Conservation (phyloP, 2,888 invertebrate species). For the Smittia sp. region DNA sequence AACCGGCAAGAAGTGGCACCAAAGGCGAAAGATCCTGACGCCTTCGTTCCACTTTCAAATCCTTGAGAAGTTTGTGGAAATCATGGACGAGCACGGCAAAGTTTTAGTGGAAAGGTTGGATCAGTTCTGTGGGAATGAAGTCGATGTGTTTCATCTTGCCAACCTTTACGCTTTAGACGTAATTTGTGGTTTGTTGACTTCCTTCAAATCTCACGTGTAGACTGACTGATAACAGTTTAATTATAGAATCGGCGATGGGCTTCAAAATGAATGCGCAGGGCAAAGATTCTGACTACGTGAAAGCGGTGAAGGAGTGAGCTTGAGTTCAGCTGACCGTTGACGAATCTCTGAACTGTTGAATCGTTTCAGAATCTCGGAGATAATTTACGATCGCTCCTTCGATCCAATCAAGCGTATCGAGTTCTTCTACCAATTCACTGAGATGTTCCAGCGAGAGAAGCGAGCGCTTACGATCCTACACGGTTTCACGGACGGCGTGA, state of each 20-base stretch:
- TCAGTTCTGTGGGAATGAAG: conserved; percentile 48
- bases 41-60: conserved; percentile 73
- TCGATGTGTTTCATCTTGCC: conserved; percentile 60
- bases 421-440: conserved; percentile 55
- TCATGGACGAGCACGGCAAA: conserved; percentile 61
- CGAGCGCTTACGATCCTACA: conserved; percentile 55
- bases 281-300: conserved; percentile 68
- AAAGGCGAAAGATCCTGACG: conserved; percentile 63
- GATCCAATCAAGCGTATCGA: conserved; percentile 50
- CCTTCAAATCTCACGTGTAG: too few species aligned
- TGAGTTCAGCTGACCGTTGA: conserved; percentile 24
- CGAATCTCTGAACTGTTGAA: background rate
- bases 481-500: conserved; percentile 58
- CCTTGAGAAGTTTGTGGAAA: conserved; percentile 63
- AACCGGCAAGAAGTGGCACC: conserved; percentile 58
- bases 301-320: conserved; percentile 67
- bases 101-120: conserved; percentile 57
- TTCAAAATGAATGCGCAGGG: conserved; percentile 64
- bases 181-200: conserved; percentile 55
- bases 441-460: conserved; percentile 59
- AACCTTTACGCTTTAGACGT: conserved; percentile 58
- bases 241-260: conserved; percentile 77
- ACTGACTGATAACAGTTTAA: conserved; percentile 43
- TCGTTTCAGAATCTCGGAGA: background rate
- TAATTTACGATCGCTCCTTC: conserved; percentile 51